These are phyloP conservation scores for Lichenostomus cassidix DNA, from an alignment of 2,113 vertebrate genomes.

Conservation along the genomic window DNA sequence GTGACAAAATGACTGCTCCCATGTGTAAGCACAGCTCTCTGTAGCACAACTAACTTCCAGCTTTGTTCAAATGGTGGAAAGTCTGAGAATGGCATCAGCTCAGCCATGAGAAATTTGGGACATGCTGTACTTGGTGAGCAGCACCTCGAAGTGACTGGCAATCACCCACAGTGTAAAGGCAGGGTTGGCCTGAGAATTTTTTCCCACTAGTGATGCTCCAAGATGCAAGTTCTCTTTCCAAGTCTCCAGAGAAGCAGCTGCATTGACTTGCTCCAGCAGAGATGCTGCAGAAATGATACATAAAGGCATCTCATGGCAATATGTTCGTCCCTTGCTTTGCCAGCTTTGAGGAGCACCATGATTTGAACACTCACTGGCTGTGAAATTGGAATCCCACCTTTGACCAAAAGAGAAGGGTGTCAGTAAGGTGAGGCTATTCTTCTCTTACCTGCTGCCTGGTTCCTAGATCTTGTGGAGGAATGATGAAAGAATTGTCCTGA, in stretches of 20 bases:
- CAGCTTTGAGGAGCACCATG: not conserved
- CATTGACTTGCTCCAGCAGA: not conserved
- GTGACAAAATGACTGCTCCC: slow-evolving; percentile 26
- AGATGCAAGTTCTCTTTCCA: not conserved
- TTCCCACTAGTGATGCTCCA: not conserved
- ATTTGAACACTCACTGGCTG: not conserved
- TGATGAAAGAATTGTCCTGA: not conserved
- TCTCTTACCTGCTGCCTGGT: not conserved
- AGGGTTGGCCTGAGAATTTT: not conserved
- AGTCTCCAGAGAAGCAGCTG: not conserved
- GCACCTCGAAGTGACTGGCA: slow-evolving; percentile 8
- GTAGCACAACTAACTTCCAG: not conserved
- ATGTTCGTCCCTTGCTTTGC: not conserved
- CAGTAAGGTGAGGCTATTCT: not conserved
- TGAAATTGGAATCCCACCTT: not conserved
- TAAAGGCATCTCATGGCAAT: not conserved
- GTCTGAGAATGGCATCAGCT: slow-evolving; percentile 13
- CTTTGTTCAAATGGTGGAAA: slow-evolving; percentile 21
- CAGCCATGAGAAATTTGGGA: slow-evolving; percentile 12
- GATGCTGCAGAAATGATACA: not conserved
- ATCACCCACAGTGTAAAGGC: not conserved
- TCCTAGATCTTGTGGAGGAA: not conserved
- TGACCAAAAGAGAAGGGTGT: not conserved
- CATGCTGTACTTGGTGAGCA: not conserved
- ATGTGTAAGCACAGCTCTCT: not conserved